Evolutionary conservation across 2,888 invertebrate species (phyloP), one percentile per base, ranked within the genome.

Genomic region (Ennomos quercinarius): DNA sequence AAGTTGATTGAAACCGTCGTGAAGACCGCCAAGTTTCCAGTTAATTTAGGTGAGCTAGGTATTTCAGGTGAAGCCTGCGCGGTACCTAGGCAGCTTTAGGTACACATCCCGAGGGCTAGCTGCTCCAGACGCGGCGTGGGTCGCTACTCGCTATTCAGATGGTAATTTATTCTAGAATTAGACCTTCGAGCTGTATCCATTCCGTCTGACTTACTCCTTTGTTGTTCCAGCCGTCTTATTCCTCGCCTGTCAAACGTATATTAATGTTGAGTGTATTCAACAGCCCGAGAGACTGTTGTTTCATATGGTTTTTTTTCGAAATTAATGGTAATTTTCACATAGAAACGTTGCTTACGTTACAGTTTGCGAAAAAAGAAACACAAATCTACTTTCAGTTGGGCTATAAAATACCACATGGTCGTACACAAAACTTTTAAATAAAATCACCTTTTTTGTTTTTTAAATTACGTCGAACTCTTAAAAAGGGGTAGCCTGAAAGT

Each of bases 161-260:
- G 67, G 57, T 71, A 72, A 70, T 70, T 67, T 70, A 70, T 71
- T 67, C 61, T 59, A 60, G 63, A 60, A 57, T 49, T 54, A 64
- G 61, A 60, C 64, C 61, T 66, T 63, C 66, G 45, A 57, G 45
- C 52, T 57, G 61, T 61, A 63, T 61, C 70, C 67, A 59, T 70
- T 65, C 64, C 65, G 59, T 47, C 61, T 68, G 64, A 67, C 63
- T 67, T 57, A 70, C 64, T 68, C 70, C 71, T 76, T 74, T 74
- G 75, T 76, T 65, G 55, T 51, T 63, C 58, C 63, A 65, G 55
- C 51, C 55, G 59, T 61, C 63, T 58, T 63, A 66, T 68, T 64
- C 63, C 57, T 66, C 67, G 66, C 63, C 64, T 67, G 69, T 70
- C 61, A 66, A 57, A 61, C 56, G 49, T 61, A 56, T 63, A 50